Evolutionary conservation across 2,113 vertebrate genomes (phyloP).

Genomic region (Malurus elegans): DNA sequence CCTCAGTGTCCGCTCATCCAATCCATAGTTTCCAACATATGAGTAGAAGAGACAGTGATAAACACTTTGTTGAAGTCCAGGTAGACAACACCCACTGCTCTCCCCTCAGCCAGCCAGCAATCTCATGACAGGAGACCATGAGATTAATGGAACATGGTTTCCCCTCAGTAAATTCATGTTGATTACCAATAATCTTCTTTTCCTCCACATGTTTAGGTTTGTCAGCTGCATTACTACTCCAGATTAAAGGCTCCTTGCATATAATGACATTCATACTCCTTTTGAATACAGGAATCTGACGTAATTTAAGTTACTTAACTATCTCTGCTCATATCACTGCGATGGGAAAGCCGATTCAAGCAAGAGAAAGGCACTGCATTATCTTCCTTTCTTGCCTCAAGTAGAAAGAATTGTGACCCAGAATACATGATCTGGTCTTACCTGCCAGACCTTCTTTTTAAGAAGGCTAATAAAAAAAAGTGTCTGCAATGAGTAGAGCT

Average conservation of each 20-base stretch:
- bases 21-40: neutral
- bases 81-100: neutral
- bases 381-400: neutral
- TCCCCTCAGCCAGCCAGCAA: neutral
- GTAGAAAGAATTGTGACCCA: neutral
- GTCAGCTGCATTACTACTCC: neutral
- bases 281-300: neutral
- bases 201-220: neutral
- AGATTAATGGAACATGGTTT: neutral
- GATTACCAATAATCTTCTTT: neutral
- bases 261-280: neutral
- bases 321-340: neutral
- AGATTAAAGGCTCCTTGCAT: neutral
- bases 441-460: neutral
- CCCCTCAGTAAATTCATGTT: neutral
- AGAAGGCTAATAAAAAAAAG: neutral
- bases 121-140: neutral
- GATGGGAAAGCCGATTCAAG: neutral
- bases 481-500: neutral
- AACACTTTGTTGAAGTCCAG: neutral
- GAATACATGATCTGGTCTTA: neutral
- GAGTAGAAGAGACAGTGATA: neutral
- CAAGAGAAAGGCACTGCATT: rapidly evolving
- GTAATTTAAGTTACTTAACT: neutral
- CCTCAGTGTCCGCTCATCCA: too few relatives aligned